A percentile compares a stretch with the other conserved stretches of the same genome.
These are phyloP conservation scores for Cheirogaleus major DNA, from an alignment of 2,797 vertebrate species.

Conservation along the genomic window DNA sequence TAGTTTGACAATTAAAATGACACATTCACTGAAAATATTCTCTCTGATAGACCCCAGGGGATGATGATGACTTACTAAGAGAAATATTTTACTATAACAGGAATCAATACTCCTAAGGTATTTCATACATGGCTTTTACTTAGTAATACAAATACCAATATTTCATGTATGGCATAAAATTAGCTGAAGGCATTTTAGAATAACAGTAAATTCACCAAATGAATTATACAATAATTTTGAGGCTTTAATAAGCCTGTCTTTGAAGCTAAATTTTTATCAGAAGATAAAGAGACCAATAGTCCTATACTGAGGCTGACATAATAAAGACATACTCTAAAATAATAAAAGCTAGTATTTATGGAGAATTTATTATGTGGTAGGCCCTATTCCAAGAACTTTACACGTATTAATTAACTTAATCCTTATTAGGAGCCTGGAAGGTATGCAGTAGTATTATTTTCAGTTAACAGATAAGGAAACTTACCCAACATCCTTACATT, in stretches of 20 bases:
- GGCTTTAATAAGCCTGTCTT: neutral
- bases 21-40: neutral
- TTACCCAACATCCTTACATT: neutral
- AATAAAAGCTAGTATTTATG: neutral
- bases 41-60: neutral
- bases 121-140: slow-evolving; percentile 19
- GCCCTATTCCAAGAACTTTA: neutral
- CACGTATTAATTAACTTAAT: neutral
- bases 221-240: neutral
- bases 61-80: neutral
- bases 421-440: neutral
- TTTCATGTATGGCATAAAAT: neutral
- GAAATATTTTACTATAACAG: neutral
- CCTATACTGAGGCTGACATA: neutral
- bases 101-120: slow-evolving; percentile 13
- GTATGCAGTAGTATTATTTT: neutral
- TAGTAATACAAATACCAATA: slow-evolving; percentile 20
- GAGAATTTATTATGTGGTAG: neutral
- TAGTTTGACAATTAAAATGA: neutral
- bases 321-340: neutral
- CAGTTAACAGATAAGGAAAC: neutral
- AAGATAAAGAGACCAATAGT: neutral
- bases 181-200: neutral
- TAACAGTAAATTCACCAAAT: neutral
- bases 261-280: neutral